phyloP scores from a whole-genome alignment of 2,888 invertebrate genomes.

The Aleiodes alternator region DNA sequence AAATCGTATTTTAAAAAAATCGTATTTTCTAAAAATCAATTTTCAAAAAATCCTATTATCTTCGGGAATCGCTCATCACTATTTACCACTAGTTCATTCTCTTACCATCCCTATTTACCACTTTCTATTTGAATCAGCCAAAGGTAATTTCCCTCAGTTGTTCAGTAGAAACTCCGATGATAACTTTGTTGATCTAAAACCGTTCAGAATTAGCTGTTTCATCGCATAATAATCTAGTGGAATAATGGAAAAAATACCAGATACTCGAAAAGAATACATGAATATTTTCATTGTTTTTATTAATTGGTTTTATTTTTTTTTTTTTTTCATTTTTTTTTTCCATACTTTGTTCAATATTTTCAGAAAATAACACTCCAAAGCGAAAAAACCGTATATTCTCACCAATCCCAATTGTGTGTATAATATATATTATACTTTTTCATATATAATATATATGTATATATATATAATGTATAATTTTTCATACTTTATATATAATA shows the following conservation, averaged over 20 bases:
- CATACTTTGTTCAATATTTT: constrained; percentile 76
- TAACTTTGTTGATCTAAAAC: constrained; percentile 46
- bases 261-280: neutral
- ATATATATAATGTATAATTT: constrained; percentile 67
- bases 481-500: constrained; percentile 73
- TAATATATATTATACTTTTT: constrained; percentile 72
- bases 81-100: no score
- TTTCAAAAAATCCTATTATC: no score
- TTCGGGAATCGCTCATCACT: no score
- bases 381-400: constrained; percentile 76
- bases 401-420: constrained; percentile 74
- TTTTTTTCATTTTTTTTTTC: constrained; percentile 60
- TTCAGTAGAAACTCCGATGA: no score
- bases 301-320: constrained; percentile 73
- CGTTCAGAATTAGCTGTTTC: no score
- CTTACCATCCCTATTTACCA: no score
- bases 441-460: constrained; percentile 65
- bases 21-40: no score
- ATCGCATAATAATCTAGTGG: constrained; percentile 46
- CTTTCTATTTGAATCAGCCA: no score
- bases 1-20: no score
- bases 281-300: constrained; percentile 55
- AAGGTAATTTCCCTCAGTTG: no score
- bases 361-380: constrained; percentile 76
- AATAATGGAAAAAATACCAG: constrained; percentile 21